phyloP scores from a whole-genome alignment of 1,140 invertebrate genomes.

The Drosophila subpulchrella region DNA sequence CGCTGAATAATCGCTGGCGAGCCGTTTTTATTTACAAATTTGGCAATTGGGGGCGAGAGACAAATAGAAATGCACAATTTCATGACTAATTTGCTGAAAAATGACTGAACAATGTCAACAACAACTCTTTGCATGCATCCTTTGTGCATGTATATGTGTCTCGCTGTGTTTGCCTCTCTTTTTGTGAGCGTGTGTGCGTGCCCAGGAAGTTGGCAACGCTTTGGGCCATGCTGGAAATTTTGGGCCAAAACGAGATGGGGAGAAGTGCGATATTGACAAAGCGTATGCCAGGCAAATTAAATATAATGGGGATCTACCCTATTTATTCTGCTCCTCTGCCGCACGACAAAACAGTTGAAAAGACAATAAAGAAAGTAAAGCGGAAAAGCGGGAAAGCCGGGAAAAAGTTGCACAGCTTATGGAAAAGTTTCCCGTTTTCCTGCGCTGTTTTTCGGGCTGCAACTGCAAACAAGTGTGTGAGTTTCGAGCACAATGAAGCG shows the following conservation, averaged over 20 bases:
- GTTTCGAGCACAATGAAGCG: constrained; percentile 32
- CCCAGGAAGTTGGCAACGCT: constrained; percentile 73
- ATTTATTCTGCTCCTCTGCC: constrained; percentile 24
- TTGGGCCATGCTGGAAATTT: constrained; percentile 68
- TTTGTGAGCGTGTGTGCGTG: constrained; percentile 35
- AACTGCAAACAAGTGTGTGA: constrained; percentile 26
- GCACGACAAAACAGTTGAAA: constrained; percentile 52
- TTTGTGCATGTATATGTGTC: constrained; percentile 19
- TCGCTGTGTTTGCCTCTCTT: constrained; percentile 7
- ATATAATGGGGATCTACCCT: constrained; percentile 66
- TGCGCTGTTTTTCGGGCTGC: constrained; percentile 5
- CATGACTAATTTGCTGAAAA: constrained; percentile 76
- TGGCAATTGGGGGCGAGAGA: constrained; percentile 40
- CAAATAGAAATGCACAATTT: constrained; percentile 71
- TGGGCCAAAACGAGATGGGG: constrained; percentile 24
- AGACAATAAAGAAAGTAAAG: constrained; percentile 41
- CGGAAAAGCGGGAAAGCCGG: constrained; percentile 25
- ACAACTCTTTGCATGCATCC: constrained; percentile 64
- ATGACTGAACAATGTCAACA: constrained; percentile 71
- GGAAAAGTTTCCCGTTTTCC: constrained; percentile 48
- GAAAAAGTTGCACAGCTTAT: constrained; percentile 64
- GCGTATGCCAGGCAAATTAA: constrained; percentile 77
- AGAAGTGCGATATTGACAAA: constrained; percentile 73
- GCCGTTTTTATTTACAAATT: constrained; percentile 41
- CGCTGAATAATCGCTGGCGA: constrained; percentile 17